These are phyloP conservation scores for Sinhomidia bicolor DNA, from an alignment of 2,888 invertebrate species.

Conservation along the genomic window DNA sequence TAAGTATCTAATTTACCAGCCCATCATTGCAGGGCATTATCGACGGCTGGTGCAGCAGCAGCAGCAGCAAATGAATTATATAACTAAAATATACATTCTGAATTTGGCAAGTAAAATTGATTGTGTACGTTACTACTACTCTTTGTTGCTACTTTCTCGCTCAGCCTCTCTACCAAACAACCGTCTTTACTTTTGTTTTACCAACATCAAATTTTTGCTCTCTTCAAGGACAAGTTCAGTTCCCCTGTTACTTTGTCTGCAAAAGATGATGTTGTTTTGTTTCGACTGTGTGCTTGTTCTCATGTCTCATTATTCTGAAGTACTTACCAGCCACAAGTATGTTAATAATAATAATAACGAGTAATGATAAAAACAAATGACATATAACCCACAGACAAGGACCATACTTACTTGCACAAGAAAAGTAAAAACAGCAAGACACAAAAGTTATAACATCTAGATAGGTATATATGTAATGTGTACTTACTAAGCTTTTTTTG, in stretches of 20 bases:
- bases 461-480: not conserved
- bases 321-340: not conserved
- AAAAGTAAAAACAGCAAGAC: not conserved
- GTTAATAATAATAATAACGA: not conserved
- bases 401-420: not conserved
- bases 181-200: not conserved
- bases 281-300: not conserved
- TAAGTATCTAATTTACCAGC: not conserved
- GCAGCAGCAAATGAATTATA: not conserved
- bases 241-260: slow-evolving; percentile 2
- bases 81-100: not conserved
- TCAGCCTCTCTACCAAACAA: not conserved
- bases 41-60: too few species aligned
- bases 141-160: not conserved
- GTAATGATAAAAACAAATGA: not conserved
- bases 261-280: not conserved
- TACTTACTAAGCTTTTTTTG: not conserved
- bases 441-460: not conserved
- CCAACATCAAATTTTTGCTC: not conserved
- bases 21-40: not conserved
- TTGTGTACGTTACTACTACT: not conserved
- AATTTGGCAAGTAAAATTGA: not conserved
- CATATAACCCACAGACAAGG: not conserved
- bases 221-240: slow-evolving; percentile 37
- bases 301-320: not conserved